Conservation (phyloP, 2,888 invertebrate species). For the Troides oblongomaculatus region DNA sequence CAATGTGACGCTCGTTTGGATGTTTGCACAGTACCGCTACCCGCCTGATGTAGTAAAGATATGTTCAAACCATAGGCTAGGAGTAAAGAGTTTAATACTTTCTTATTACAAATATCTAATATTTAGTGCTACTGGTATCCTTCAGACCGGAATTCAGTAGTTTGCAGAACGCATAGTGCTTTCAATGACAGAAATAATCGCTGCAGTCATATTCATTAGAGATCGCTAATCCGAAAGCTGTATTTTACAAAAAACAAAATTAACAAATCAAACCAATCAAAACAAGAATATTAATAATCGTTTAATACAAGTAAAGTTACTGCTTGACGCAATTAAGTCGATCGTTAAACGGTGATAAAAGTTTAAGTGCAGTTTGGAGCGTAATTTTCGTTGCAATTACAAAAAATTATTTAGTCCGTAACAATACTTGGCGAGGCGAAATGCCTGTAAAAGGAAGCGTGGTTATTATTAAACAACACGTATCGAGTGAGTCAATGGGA, state of each 20-base stretch:
- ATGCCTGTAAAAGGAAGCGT: slow-evolving; percentile 58
- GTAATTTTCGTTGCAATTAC: slow-evolving; percentile 25
- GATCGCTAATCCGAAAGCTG: background rate
- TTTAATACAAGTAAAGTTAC: background rate
- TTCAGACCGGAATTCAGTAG: background rate
- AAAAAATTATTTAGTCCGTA: slow-evolving; percentile 29
- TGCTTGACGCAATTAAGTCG: background rate
- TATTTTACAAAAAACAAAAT: background rate
- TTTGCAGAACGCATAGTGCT: no score
- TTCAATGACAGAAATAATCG: background rate
- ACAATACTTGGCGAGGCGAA: slow-evolving; percentile 50
- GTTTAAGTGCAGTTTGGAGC: slow-evolving; percentile 18
- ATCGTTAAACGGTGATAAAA: slow-evolving; percentile 19
- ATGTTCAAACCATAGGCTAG: no score
- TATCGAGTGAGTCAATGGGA: slow-evolving; percentile 70
- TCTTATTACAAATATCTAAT: background rate
- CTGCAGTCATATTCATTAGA: background rate
- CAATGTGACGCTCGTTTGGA: no score
- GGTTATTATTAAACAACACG: slow-evolving; percentile 71
- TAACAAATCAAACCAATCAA: slow-evolving; percentile 8
- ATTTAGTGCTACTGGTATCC: background rate
- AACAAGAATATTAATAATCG: background rate
- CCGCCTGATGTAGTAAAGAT: background rate
- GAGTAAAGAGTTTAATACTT: no score
- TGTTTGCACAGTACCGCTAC: no score